phyloP scores from a whole-genome alignment of 2,113 vertebrate species.

The Antigone vipio region DNA sequence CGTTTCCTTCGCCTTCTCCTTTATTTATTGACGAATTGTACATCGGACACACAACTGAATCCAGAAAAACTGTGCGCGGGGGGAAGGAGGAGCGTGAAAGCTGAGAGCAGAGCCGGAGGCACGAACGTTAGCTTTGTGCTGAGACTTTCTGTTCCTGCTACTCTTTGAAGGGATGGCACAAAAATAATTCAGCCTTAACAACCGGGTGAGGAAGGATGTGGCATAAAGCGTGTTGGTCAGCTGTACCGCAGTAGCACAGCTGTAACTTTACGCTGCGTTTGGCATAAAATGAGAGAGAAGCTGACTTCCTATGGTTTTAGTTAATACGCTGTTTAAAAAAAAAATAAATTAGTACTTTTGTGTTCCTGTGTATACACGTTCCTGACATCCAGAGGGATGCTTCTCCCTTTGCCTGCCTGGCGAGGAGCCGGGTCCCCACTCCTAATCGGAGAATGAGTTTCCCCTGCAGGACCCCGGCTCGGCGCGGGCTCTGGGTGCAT shows the following conservation, averaged over 20 bases:
- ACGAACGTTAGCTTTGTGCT: too few relatives aligned
- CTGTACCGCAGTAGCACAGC: not conserved
- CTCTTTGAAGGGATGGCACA: not conserved
- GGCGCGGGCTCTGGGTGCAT: rapidly evolving
- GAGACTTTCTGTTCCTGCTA: not conserved
- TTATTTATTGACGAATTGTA: rapidly evolving
- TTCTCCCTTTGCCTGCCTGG: not conserved
- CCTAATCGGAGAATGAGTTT: rapidly evolving
- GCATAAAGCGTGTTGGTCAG: rapidly evolving
- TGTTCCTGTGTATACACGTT: rapidly evolving
- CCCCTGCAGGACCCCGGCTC: not conserved
- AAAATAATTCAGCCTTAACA: not conserved
- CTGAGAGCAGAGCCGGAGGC: not conserved
- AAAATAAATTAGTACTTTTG: not conserved
- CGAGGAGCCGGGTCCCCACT: not conserved
- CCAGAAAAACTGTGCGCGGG: not conserved
- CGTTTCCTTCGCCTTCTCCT: rapidly evolving
- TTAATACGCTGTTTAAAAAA: not conserved
- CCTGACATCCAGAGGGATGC: not conserved
- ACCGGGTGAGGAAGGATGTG: not conserved
- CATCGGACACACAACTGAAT: not conserved
- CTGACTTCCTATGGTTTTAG: not conserved
- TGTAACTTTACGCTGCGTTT: rapidly evolving
- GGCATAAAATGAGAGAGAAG: not conserved
- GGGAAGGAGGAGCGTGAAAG: too few relatives aligned